Percentiles rank a stretch among this genome's conserved stretches.
Conservation (phyloP, 2,888 invertebrate genomes). For the Hirtodrosophila duncani region DNA sequence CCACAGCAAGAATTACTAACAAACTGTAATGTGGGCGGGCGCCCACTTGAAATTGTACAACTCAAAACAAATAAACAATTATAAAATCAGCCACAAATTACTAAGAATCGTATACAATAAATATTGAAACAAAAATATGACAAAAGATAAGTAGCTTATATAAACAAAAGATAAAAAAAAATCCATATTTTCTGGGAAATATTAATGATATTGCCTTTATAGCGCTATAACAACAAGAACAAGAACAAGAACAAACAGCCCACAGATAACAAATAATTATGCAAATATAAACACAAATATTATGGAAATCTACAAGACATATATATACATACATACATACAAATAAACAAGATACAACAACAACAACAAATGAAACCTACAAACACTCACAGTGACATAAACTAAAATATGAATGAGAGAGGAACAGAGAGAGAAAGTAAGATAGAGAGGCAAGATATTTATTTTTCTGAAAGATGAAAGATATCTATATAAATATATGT, state of each 20-base stretch:
- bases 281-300: slow-evolving; percentile 12
- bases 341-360: slow-evolving; percentile 16
- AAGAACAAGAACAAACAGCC: slow-evolving; percentile 45
- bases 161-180: slow-evolving; percentile 20
- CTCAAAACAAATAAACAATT: not conserved
- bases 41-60: too few species aligned
- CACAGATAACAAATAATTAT: slow-evolving; percentile 48
- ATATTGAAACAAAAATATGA: slow-evolving; percentile 10
- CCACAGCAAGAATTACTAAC: too few species aligned
- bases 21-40: too few species aligned
- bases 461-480: slow-evolving; percentile 53
- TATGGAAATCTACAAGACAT: slow-evolving; percentile 16
- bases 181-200: slow-evolving; percentile 60
- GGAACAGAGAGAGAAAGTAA: slow-evolving; percentile 18
- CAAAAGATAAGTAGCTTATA: slow-evolving; percentile 13
- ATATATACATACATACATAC: slow-evolving; percentile 18
- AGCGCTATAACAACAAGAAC: slow-evolving; percentile 31
- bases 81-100: slow-evolving; percentile 14
- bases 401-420: slow-evolving; percentile 14
- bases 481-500: slow-evolving; percentile 11
- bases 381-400: slow-evolving; percentile 2
- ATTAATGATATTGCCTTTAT: slow-evolving; percentile 36
- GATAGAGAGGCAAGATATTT: slow-evolving; percentile 42
- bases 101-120: slow-evolving; percentile 27
- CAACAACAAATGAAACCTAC: slow-evolving; percentile 24